Evolutionary conservation across 1,140 invertebrate species (phyloP).

Genomic region (Alviniconcha marisindica): DNA sequence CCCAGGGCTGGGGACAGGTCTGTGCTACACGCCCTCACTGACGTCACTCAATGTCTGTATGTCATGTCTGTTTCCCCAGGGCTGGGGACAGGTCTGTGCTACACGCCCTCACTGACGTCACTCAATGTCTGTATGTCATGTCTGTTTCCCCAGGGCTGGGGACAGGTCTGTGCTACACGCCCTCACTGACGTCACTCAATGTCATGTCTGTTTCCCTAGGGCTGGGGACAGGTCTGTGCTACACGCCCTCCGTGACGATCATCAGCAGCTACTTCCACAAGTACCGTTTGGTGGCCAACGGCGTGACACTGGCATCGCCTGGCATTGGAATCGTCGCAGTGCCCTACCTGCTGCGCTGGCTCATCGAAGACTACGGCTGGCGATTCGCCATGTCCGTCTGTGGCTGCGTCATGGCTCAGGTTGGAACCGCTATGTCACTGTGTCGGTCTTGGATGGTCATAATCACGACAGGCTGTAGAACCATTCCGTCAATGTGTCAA

Average conservation of each 20-base stretch:
- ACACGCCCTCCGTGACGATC: slow-evolving; percentile 49
- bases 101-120: too few species aligned
- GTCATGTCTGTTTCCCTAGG: slow-evolving; percentile 40
- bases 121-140: background rate
- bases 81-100: too few species aligned
- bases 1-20: too few species aligned
- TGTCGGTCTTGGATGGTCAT: too few species aligned
- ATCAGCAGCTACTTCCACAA: slow-evolving; percentile 56
- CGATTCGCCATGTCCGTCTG: slow-evolving; percentile 11
- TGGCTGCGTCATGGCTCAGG: background rate
- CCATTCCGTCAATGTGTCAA: too few species aligned
- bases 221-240: slow-evolving; percentile 51
- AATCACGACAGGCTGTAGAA: too few species aligned
- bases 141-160: slow-evolving; percentile 45
- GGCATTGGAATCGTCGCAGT: slow-evolving; percentile 48
- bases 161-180: slow-evolving; percentile 47
- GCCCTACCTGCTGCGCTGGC: slow-evolving; percentile 49
- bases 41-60: too few species aligned
- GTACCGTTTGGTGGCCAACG: slow-evolving; percentile 52
- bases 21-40: too few species aligned
- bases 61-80: too few species aligned
- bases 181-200: slow-evolving; percentile 7
- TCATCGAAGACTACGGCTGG: slow-evolving; percentile 79
- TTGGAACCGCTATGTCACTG: too few species aligned
- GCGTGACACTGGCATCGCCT: slow-evolving; percentile 47